Conservation (phyloP, 2,797 vertebrate genomes). For the Labeo calbasu region DNA sequence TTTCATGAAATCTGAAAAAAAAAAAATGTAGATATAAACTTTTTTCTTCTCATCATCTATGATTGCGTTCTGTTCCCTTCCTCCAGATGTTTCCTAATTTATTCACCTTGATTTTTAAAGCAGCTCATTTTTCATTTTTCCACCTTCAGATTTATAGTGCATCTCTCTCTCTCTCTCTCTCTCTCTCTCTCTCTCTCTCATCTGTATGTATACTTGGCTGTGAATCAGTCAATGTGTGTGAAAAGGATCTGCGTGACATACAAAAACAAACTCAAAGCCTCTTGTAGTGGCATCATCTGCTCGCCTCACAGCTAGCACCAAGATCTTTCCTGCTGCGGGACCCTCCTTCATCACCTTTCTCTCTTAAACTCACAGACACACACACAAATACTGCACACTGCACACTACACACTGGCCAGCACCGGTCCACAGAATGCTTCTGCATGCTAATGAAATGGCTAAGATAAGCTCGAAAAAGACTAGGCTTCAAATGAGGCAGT, state of each 20-base stretch:
- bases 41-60: not conserved
- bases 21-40: too few species aligned
- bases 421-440: slow-evolving; percentile 66
- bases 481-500: slow-evolving; percentile 73
- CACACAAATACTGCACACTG: slow-evolving; percentile 2
- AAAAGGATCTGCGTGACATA: slow-evolving; percentile 66
- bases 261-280: slow-evolving; percentile 58
- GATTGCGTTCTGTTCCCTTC: slow-evolving; percentile 6
- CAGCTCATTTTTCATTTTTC: slow-evolving; percentile 13
- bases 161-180: not conserved
- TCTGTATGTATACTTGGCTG: slow-evolving; percentile 17
- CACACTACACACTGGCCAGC: slow-evolving; percentile 36
- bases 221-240: slow-evolving; percentile 28
- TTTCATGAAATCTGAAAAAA: not conserved
- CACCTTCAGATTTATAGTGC: not conserved
- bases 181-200: not conserved
- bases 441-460: slow-evolving; percentile 77
- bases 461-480: slow-evolving; percentile 65
- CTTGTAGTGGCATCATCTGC: slow-evolving; percentile 73
- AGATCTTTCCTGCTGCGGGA: slow-evolving; percentile 21
- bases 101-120: slow-evolving; percentile 19
- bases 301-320: slow-evolving; percentile 63
- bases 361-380: slow-evolving; percentile 20
- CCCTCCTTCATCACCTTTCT: slow-evolving; percentile 14
- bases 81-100: slow-evolving; percentile 21